A percentile compares a stretch with the other conserved stretches of the same genome.
phyloP scores from a whole-genome alignment of 2,113 vertebrate species.

The Rhineura floridana region DNA sequence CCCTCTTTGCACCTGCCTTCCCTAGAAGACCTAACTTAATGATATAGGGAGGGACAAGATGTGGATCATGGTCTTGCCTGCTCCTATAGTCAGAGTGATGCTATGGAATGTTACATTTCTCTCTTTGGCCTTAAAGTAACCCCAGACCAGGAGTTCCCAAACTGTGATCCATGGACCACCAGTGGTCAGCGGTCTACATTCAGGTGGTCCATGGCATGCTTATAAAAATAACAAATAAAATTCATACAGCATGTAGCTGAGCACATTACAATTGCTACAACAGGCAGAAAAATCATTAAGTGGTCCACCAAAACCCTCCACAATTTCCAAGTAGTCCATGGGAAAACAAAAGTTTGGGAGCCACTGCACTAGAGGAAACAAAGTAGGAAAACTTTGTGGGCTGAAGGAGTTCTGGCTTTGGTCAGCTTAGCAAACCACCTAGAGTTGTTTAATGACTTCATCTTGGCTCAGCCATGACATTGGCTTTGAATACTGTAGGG shows the following conservation, averaged over 20 bases:
- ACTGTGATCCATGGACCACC: too few species aligned
- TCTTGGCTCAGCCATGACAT: not conserved
- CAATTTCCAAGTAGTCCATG: too few species aligned
- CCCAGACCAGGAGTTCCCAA: not conserved
- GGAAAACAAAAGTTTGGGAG: too few species aligned
- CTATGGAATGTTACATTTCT: not conserved
- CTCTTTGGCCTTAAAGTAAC: not conserved
- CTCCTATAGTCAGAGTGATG: not conserved
- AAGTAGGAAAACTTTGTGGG: not conserved
- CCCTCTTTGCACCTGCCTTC: not conserved
- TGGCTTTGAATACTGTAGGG: too few species aligned
- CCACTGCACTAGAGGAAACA: not conserved
- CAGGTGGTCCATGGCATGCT: too few species aligned
- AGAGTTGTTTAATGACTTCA: not conserved
- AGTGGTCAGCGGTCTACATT: too few species aligned
- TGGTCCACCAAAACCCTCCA: too few species aligned
- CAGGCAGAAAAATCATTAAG: too few species aligned
- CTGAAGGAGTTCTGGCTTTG: not conserved
- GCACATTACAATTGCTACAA: too few species aligned
- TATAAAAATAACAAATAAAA: too few species aligned
- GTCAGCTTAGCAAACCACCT: not conserved
- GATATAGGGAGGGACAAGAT: not conserved
- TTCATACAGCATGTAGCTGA: too few species aligned
- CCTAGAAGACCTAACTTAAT: slow-evolving; percentile 6
- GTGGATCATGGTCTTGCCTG: not conserved